These are phyloP conservation scores for Malurus leucopterus DNA, from an alignment of 2,797 vertebrate species.

Conservation along the genomic window DNA sequence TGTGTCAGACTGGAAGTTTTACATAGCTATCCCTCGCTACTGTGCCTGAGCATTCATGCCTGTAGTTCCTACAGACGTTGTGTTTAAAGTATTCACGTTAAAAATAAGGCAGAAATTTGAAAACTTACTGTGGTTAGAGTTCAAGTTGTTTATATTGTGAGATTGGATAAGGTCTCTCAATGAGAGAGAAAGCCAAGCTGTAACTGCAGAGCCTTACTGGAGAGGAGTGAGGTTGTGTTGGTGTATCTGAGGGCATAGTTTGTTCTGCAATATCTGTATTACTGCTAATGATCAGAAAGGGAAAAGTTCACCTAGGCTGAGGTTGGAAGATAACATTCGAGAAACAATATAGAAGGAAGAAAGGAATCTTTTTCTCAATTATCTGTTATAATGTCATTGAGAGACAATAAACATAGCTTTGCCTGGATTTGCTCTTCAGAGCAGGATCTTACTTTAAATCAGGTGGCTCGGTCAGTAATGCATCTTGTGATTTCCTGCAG, in stretches of 20 bases:
- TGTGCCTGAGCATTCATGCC: neutral
- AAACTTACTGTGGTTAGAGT: neutral
- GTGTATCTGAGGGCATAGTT: neutral
- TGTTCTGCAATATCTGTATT: neutral
- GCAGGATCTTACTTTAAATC: neutral
- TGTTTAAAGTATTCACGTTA: neutral
- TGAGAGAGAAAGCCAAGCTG: neutral
- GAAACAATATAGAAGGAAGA: accelerated
- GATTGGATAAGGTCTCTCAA: neutral
- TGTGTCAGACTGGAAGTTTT: neutral
- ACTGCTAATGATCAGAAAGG: neutral
- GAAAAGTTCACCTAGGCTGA: neutral
- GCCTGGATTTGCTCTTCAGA: neutral
- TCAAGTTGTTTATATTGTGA: neutral
- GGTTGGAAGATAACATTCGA: neutral
- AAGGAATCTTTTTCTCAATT: neutral
- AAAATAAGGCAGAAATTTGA: neutral
- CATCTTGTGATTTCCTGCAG: neutral
- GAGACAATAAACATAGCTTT: neutral
- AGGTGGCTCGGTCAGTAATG: neutral
- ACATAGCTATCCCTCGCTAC: neutral
- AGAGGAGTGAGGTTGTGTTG: neutral
- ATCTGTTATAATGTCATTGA: neutral
- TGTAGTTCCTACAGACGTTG: neutral
- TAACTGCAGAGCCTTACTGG: neutral